A percentile compares a stretch with the other conserved stretches of the same genome.
Conservation (phyloP, 1,140 invertebrate species). For the Drosophila miranda region DNA sequence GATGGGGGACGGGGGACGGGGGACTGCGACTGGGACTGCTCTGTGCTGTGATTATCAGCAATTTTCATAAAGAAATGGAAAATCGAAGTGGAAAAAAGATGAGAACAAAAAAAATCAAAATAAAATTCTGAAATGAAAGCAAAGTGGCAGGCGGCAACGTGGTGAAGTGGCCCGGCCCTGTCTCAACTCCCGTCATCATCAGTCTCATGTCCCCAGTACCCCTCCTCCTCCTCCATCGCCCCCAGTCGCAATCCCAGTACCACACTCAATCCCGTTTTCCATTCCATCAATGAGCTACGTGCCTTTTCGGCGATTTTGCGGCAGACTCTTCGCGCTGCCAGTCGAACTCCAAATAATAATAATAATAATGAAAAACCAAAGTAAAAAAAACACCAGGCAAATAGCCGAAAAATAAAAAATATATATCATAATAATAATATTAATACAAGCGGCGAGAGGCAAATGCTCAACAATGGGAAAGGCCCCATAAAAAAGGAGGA, state of each 20-base stretch:
- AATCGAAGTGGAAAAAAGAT: constrained; percentile 59
- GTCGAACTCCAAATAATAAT: constrained; percentile 22
- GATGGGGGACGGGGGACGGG: not conserved
- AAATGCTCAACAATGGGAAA: constrained; percentile 26
- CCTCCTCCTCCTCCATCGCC: not conserved
- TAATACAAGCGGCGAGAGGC: constrained; percentile 34
- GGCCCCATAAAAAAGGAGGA: not conserved
- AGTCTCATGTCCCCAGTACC: not conserved
- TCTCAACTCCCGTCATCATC: constrained; percentile 30
- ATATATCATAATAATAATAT: constrained; percentile 49
- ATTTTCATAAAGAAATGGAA: constrained; percentile 77
- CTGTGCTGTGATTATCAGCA: constrained; percentile 64
- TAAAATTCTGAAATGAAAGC: constrained; percentile 63
- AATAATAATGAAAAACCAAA: constrained; percentile 55
- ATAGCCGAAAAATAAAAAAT: constrained; percentile 5
- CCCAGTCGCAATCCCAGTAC: constrained; percentile 2
- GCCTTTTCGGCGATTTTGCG: constrained; percentile 75
- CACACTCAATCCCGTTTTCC: constrained; percentile 40
- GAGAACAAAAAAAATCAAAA: constrained; percentile 25
- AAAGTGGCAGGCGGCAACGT: constrained; percentile 71
- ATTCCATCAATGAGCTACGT: constrained; percentile 72
- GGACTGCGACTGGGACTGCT: not conserved
- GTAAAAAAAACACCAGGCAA: constrained; percentile 56
- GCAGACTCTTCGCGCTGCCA: constrained; percentile 61
- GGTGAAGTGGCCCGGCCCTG: constrained; percentile 68